Percentiles rank a stretch among this genome's conserved stretches.
Conservation (phyloP, 2,888 invertebrate genomes). For the Marronus borbonicus region DNA sequence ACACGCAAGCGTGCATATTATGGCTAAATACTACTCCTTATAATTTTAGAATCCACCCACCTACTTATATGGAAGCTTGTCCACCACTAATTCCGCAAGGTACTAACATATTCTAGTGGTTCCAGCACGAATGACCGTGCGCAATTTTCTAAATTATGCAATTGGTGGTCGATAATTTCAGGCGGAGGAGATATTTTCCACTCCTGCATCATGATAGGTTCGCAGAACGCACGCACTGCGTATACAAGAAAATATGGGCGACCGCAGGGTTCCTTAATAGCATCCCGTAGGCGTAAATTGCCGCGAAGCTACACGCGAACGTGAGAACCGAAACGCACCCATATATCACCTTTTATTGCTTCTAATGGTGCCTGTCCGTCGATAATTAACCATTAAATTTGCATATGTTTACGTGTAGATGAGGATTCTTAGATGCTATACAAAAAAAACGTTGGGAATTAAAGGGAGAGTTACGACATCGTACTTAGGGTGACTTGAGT, state of each 20-base stretch:
- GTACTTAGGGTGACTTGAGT: neutral
- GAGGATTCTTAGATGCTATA: neutral
- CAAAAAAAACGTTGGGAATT: neutral
- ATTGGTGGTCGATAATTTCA: conserved; percentile 17
- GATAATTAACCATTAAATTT: conserved; percentile 41
- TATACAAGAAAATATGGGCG: conserved; percentile 12
- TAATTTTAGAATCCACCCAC: neutral
- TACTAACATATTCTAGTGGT: neutral
- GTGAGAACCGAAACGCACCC: conserved; percentile 23
- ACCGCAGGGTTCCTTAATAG: conserved; percentile 18
- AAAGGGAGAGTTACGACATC: conserved; percentile 18
- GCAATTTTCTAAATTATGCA: conserved; percentile 25
- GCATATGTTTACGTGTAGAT: conserved; percentile 21
- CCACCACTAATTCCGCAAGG: neutral
- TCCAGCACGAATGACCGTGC: neutral
- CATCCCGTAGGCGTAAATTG: conserved; percentile 31
- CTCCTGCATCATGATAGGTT: neutral
- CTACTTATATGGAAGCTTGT: conserved; percentile 15
- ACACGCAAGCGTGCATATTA: neutral
- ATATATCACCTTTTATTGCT: conserved; percentile 42
- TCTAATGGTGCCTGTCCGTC: conserved; percentile 33
- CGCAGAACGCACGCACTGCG: neutral
- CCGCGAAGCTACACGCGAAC: conserved; percentile 6
- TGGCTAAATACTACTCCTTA: neutral
- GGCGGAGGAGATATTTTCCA: neutral